Evolutionary conservation across 2,888 invertebrate genomes (phyloP), one percentile per base, ranked within the genome.

Genomic region (Mesopsocus fuscifrons): DNA sequence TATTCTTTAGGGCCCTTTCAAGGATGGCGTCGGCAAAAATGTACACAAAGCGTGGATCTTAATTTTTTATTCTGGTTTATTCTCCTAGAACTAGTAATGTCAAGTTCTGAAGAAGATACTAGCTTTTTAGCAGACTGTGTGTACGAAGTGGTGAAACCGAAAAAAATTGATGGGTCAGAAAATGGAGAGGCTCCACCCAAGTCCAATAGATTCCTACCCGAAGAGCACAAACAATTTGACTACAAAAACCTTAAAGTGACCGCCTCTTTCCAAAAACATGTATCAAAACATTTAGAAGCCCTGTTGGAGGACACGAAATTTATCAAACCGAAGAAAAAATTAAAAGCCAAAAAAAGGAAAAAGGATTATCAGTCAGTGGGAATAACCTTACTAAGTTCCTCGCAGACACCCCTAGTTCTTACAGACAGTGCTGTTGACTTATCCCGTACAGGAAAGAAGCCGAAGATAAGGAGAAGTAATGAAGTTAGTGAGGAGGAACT

Each of bases 81-180:
- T n/a, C n/a, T n/a, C n/a, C n/a, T n/a, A n/a, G n/a, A n/a, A n/a
- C n/a, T n/a, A n/a, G n/a, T n/a, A n/a, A n/a, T n/a, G n/a, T n/a
- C n/a, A n/a, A n/a, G n/a, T n/a, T n/a, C n/a, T n/a, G n/a, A n/a
- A n/a, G n/a, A n/a, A n/a, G n/a, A n/a, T n/a, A n/a, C n/a, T n/a
- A n/a, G n/a, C n/a, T n/a, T n/a, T n/a, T n/a, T n/a, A n/a, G n/a
- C n/a, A n/a, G n/a, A n/a, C n/a, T n/a, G n/a, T n/a, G n/a, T n/a
- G n/a, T 26, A 26, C 26, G 26, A 26, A 6, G 8, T 11, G 8
- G 11, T 18, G 20, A 38, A 18, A 5, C 13, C 20, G 9, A 38
- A 63, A 51, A 66, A 70, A 2, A 68, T 70, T 3, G 61, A 62
- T 15, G 63, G 66, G 49, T 61, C 70, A 57, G 68, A 68, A 51